Percentiles rank a stretch among this genome's conserved stretches.
Evolutionary conservation across 2,113 vertebrate species (phyloP).

Genomic region (Sclerurus mexicanus): DNA sequence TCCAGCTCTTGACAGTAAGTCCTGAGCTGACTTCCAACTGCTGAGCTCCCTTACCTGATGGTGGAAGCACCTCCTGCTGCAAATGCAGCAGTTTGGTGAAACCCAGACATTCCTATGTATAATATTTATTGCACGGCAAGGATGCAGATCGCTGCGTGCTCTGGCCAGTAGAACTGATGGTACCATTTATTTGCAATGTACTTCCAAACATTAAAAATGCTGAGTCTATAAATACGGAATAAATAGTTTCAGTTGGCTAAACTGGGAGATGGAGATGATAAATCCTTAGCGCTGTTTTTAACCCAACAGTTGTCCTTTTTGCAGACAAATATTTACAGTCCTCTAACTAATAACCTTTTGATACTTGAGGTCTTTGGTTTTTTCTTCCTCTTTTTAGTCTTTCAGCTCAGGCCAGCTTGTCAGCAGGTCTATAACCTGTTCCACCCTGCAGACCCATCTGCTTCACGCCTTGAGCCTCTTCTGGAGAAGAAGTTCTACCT

Average conservation of each 20-base stretch:
- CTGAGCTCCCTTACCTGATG: background rate
- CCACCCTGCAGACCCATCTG: constrained; percentile 95
- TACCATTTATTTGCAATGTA: background rate
- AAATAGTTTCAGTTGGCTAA: background rate
- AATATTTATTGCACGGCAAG: background rate
- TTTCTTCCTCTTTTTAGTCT: constrained; percentile 53
- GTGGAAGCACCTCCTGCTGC: background rate
- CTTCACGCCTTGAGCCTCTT: constrained; percentile 94
- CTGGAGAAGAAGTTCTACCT: constrained; percentile 92
- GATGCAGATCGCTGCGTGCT: background rate
- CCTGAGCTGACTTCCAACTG: background rate
- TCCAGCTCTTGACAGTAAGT: constrained; percentile 90
- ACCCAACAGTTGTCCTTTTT: background rate
- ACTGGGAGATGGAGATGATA: background rate
- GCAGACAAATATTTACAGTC: background rate
- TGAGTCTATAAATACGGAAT: background rate
- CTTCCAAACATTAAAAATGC: background rate
- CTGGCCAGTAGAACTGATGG: background rate
- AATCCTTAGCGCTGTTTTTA: background rate
- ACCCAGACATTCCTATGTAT: background rate
- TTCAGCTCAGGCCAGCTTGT: constrained; percentile 90
- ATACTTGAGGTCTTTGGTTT: background rate
- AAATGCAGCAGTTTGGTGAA: background rate
- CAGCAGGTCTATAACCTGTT: constrained; percentile 99
- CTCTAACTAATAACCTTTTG: background rate